Percentiles rank a stretch among this genome's conserved stretches.
These are phyloP conservation scores for Villa cingulata DNA, from an alignment of 2,888 invertebrate genomes.

Conservation along the genomic window DNA sequence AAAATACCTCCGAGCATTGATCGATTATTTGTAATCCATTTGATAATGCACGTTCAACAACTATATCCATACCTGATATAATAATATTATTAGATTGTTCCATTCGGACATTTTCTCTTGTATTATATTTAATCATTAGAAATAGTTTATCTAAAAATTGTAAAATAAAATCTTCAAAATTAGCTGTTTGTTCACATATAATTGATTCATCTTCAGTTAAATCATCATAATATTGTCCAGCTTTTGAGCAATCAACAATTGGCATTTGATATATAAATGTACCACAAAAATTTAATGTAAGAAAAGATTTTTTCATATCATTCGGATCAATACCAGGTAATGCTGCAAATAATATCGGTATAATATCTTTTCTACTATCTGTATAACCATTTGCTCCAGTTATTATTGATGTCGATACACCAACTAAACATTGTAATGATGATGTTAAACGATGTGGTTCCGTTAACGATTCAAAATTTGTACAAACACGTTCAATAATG, in stretches of 20 bases:
- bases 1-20: slow-evolving; percentile 55
- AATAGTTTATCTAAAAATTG: slow-evolving; percentile 71
- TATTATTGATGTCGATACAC: slow-evolving; percentile 53
- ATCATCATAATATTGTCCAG: slow-evolving; percentile 49
- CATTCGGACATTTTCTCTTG: slow-evolving; percentile 51
- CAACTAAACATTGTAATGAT: slow-evolving; percentile 54
- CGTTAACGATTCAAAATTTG: slow-evolving; percentile 69
- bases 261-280: slow-evolving; percentile 67
- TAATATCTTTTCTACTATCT: slow-evolving; percentile 66
- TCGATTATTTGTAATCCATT: slow-evolving; percentile 55
- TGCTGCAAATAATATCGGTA: slow-evolving; percentile 64
- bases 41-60: slow-evolving; percentile 55
- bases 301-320: slow-evolving; percentile 60
- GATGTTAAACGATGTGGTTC: slow-evolving; percentile 76
- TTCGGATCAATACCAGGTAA: slow-evolving; percentile 86
- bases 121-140: slow-evolving; percentile 54
- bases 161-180: slow-evolving; percentile 78
- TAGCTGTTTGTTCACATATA: slow-evolving; percentile 67
- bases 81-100: slow-evolving; percentile 47
- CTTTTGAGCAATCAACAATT: slow-evolving; percentile 70
- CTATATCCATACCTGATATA: slow-evolving; percentile 54
- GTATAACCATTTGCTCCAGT: slow-evolving; percentile 41
- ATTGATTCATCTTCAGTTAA: slow-evolving; percentile 63
- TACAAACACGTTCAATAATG: slow-evolving; percentile 64
- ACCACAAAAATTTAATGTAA: slow-evolving; percentile 66